Evolutionary conservation across 2,888 invertebrate species (phyloP), one percentile per base, ranked within the genome.

Genomic region (Halictus ligatus): DNA sequence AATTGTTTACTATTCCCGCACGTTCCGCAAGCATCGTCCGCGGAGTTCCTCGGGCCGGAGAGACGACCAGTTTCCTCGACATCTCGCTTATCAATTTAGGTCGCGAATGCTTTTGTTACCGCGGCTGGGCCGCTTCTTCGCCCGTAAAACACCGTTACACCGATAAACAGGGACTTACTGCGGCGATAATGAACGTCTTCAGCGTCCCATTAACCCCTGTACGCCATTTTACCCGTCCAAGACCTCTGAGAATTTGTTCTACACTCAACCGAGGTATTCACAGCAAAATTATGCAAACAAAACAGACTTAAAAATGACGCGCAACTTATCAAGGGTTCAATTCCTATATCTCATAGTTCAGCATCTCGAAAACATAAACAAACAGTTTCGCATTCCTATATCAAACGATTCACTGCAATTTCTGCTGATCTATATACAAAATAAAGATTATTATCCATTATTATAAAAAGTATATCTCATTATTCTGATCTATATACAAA

Each of bases 1-100:
- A 81, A 84, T 83, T 86, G 87, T 84, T 83, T 87, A 84, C 87
- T 77, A 75, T 74, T 81, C 75, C 77, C 81, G 75, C 72, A 67
- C 75, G 86, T 83, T 81, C 77, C 78, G 69, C 83, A 76, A 54
- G 64, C 86, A 69, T 64, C 77, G 84, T 81, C 71, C 79, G 29
- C 72, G 13, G 72, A 60, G 81, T 81, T 54, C 64, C 76, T 73
- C 35, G 25, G 15, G 25, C 6, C 64, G 64, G 29, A 64, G 64
- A 15, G 60, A 15, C 6, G 29, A 13, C 25, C 29, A 64, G 64
- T 64, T 64, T 15, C 64, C 77, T 75, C 78, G 40, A 43, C 67
- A 54, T 40, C 40, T 67, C 40, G 75, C 78, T 84, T 85, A 81
- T 86, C 86, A 78, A 86, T 86, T 84, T 86, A 76, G 86, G 81